Evolutionary conservation across 2,113 vertebrate species (phyloP), one percentile per base, ranked within the genome.

Genomic region (Zosterops borbonicus): DNA sequence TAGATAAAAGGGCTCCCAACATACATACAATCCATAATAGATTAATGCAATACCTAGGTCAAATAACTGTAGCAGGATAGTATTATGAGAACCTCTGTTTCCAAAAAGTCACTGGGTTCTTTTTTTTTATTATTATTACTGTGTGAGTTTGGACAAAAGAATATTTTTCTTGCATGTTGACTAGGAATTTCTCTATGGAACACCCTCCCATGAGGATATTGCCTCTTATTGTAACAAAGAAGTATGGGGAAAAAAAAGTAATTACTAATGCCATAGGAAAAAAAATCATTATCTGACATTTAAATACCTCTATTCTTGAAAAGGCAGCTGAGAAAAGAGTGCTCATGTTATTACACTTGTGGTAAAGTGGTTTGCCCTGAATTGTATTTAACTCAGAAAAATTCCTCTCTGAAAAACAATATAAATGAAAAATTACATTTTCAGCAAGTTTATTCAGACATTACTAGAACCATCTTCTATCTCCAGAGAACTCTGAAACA

Each of bases 401-500:
- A 79, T 24, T 89, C 15, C 18, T 69, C 11, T 17, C 42, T 87
- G 82, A 65, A 85, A 95, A 87, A 35, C 41, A 33, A 35, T 64
- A 63, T 31, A 11, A 55, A 62, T 71, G 76, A 85, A 84, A 17
- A 50, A 52, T 25, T 53, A 65, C 33, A 53, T 74, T 83, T 81
- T 86, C 50, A 82, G 35, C 59, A 65, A 42, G 47, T 83, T 80
- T 93, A 83, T 90, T 92, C 88, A 92, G 55, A 87, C 42, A 63
- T 91, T 75, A 50, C 47, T 81, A 49, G 68, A 70, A 78, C 55
- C 16, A 68, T 60, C 29, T 55, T 94, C 35, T 71, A 24, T 63
- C 90, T 92, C 79, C 49, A 46, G 73, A 89, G 85, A 93, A 53
- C 42, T 94, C 44, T 71, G 69, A 86, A 96, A 89, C 71, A 92